Conservation (phyloP, 1,140 invertebrate genomes). For the Eueides isabella region DNA sequence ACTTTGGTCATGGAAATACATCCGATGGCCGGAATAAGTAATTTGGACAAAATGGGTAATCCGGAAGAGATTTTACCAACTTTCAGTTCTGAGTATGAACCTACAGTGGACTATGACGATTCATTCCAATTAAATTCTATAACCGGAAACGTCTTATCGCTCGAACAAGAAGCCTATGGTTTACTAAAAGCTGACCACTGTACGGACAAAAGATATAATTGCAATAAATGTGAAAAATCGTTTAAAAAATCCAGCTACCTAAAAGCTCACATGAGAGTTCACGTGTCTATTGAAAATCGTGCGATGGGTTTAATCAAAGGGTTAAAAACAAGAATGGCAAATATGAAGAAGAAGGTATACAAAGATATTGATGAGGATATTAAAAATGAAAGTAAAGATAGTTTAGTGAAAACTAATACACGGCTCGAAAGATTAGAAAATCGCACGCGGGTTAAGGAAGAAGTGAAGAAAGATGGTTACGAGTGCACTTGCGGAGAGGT, state of each 20-base stretch:
- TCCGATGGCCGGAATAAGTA: slow-evolving; percentile 49
- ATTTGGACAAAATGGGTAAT: slow-evolving; percentile 54
- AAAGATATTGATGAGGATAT: slow-evolving; percentile 36
- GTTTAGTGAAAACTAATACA: neutral
- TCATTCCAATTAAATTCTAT: slow-evolving; percentile 73
- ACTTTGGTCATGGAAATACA: slow-evolving; percentile 74
- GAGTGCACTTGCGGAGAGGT: slow-evolving; percentile 68
- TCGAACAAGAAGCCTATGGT: slow-evolving; percentile 73
- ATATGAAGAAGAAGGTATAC: slow-evolving; percentile 25
- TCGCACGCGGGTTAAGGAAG: slow-evolving; percentile 20
- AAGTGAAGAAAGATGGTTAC: slow-evolving; percentile 62
- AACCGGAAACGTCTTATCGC: slow-evolving; percentile 66
- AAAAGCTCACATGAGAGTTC: slow-evolving; percentile 56
- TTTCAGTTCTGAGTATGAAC: slow-evolving; percentile 37
- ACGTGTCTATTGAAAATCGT: slow-evolving; percentile 61
- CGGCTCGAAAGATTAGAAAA: slow-evolving; percentile 32
- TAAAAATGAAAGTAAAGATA: neutral
- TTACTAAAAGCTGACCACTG: slow-evolving; percentile 52
- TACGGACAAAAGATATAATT: slow-evolving; percentile 37
- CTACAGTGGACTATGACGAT: slow-evolving; percentile 49
- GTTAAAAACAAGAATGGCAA: slow-evolving; percentile 56
- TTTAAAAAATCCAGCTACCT: slow-evolving; percentile 44
- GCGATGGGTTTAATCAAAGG: slow-evolving; percentile 57
- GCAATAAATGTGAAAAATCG: slow-evolving; percentile 63
- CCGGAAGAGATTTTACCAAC: slow-evolving; percentile 72